These are phyloP conservation scores for Paramacrobiotus metropolitanus DNA, from an alignment of 1,140 invertebrate genomes.

Conservation along the genomic window DNA sequence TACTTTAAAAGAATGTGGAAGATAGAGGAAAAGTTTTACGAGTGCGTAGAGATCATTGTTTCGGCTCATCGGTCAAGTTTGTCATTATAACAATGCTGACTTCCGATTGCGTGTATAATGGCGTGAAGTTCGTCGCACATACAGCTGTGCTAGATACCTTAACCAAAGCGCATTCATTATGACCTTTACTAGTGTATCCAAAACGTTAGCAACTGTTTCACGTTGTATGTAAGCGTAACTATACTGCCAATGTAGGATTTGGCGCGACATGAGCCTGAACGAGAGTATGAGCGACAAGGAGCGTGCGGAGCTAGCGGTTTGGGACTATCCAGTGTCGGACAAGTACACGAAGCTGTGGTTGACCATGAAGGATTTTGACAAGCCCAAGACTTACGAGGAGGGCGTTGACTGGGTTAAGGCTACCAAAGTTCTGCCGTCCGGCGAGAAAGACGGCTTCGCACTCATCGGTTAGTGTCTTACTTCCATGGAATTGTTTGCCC, in stretches of 20 bases:
- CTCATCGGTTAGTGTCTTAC: conserved; percentile 41
- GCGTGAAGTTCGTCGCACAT: too few species aligned
- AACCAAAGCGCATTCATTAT: too few species aligned
- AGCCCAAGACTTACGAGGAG: conserved; percentile 48
- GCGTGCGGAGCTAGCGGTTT: conserved; percentile 74
- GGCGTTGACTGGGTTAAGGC: conserved; percentile 45
- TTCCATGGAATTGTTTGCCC: not conserved
- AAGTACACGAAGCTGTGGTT: conserved; percentile 97
- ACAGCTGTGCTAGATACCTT: too few species aligned
- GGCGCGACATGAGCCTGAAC: conserved; percentile 90
- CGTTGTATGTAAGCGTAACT: too few species aligned
- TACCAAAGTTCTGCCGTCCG: conserved; percentile 27
- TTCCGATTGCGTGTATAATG: too few species aligned
- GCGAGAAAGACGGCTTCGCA: conserved; percentile 51
- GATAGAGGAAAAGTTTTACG: conserved; percentile 80
- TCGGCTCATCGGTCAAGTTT: conserved; percentile 8
- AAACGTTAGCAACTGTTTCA: too few species aligned
- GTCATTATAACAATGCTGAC: not conserved
- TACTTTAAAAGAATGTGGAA: conserved; percentile 89
- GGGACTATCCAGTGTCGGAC: conserved; percentile 94
- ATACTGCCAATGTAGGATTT: too few species aligned
- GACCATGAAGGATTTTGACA: conserved; percentile 66
- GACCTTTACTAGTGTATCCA: too few species aligned
- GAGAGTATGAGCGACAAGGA: conserved; percentile 68
- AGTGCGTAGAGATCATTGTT: conserved; percentile 42